phyloP scores from a whole-genome alignment of 2,113 vertebrate genomes.

The Turdus rufiventris region DNA sequence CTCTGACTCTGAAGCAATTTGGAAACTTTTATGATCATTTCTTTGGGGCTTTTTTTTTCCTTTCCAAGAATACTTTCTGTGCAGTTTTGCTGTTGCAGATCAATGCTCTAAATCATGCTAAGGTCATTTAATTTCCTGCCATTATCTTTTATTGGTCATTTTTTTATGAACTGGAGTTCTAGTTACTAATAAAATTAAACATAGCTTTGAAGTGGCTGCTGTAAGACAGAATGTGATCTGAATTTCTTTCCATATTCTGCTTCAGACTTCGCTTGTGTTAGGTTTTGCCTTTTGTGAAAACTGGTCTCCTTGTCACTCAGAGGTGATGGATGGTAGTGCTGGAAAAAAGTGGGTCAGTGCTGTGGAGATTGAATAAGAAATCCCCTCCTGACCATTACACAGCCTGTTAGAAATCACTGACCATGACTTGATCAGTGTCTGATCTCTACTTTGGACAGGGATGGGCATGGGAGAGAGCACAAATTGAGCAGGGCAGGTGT shows the following conservation, averaged over 20 bases:
- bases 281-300: neutral
- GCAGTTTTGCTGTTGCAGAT: neutral
- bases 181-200: constrained; percentile 41
- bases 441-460: neutral
- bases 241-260: neutral
- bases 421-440: neutral
- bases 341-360: constrained; percentile 36
- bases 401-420: constrained; percentile 32
- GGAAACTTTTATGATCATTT: neutral
- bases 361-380: constrained; percentile 9
- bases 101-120: neutral
- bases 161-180: constrained; percentile 44
- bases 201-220: neutral
- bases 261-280: neutral
- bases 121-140: constrained; percentile 52
- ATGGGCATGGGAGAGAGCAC: neutral
- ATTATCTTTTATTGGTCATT: constrained; percentile 48
- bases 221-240: neutral
- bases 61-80: neutral
- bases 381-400: constrained; percentile 13
- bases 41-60: neutral
- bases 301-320: neutral
- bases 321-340: neutral
- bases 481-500: neutral
- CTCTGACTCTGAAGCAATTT: neutral